Conservation (phyloP, 2,888 invertebrate genomes). For the Lepidochrysops patricia region DNA sequence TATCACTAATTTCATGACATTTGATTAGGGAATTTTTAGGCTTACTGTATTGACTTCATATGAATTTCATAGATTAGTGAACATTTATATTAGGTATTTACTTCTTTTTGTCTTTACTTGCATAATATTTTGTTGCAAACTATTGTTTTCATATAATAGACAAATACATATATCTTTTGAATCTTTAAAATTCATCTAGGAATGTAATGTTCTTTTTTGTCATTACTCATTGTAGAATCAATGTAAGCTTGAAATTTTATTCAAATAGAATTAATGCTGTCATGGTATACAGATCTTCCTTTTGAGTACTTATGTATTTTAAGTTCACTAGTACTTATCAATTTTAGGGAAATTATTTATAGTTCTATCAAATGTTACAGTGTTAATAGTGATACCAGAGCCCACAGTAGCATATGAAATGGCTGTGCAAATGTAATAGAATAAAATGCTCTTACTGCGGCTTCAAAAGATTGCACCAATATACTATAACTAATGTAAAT, state of each 20-base stretch:
- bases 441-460: conserved; percentile 23
- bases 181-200: not conserved
- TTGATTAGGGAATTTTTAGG: conserved; percentile 20
- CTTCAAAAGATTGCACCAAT: conserved; percentile 15
- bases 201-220: not conserved
- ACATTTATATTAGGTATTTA: too few relatives aligned
- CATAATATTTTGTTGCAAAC: not conserved
- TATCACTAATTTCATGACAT: conserved; percentile 22
- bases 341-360: conserved; percentile 7
- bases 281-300: conserved; percentile 7
- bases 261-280: conserved; percentile 19
- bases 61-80: not conserved
- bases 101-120: too few relatives aligned
- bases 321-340: conserved; percentile 9
- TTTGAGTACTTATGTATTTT: conserved; percentile 3
- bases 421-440: conserved; percentile 48
- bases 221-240: not conserved
- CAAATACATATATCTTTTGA: not conserved
- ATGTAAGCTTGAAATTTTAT: not conserved
- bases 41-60: not conserved
- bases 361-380: conserved; percentile 8
- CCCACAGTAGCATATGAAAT: conserved; percentile 48
- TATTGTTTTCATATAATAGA: too few relatives aligned
- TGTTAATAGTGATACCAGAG: conserved; percentile 32
- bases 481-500: conserved; percentile 3